Conservation (phyloP, 2,888 invertebrate species). For the Thereva nobilitata region DNA sequence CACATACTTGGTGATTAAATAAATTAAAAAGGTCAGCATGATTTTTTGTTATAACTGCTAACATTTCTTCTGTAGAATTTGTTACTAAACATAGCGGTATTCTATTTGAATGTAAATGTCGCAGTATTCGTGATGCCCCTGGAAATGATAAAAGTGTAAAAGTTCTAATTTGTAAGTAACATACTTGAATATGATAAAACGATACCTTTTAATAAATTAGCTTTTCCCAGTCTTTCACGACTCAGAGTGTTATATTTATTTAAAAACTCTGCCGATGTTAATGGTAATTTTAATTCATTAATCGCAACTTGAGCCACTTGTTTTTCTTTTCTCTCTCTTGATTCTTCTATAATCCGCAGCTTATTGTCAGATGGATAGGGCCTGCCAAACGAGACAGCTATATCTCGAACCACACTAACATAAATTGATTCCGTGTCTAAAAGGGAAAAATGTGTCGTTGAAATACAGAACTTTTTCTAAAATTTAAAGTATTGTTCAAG, state of each 20-base stretch:
- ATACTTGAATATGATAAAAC: background rate
- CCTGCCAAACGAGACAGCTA: constrained; percentile 74
- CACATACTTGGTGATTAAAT: constrained; percentile 75
- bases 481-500: no score
- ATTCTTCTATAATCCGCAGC: constrained; percentile 75
- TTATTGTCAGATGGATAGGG: constrained; percentile 79
- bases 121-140: constrained; percentile 76
- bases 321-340: constrained; percentile 59
- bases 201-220: constrained; percentile 71
- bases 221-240: constrained; percentile 64
- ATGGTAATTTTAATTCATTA: constrained; percentile 68
- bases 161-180: no score
- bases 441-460: no score
- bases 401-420: constrained; percentile 64
- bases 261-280: constrained; percentile 69
- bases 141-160: background rate
- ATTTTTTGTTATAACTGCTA: constrained; percentile 65
- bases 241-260: constrained; percentile 65
- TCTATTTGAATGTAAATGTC: constrained; percentile 69
- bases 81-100: constrained; percentile 83
- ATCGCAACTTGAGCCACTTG: constrained; percentile 71
- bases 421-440: constrained; percentile 12
- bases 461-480: no score
- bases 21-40: constrained; percentile 66
- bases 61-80: constrained; percentile 71